Evolutionary conservation across 1,140 invertebrate species (phyloP).

Genomic region (Drosophila suzukii): DNA sequence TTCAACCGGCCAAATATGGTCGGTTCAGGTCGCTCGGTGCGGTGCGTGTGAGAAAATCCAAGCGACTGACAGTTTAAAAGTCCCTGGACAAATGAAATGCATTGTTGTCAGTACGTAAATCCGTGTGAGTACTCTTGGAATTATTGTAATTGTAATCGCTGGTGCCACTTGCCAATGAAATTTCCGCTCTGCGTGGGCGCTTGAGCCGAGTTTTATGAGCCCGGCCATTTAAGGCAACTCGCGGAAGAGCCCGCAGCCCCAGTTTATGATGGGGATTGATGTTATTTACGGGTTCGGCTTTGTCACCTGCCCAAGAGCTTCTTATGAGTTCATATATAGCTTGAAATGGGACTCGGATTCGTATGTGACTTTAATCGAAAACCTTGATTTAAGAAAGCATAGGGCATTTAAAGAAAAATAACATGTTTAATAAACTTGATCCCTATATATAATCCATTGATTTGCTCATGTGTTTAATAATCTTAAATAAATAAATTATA

Average conservation of each 20-base stretch:
- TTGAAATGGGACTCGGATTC: neutral
- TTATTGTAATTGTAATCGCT: slow-evolving; percentile 54
- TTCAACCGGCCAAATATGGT: slow-evolving; percentile 77
- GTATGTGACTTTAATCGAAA: no score
- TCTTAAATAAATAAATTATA: no score
- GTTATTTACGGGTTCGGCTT: slow-evolving; percentile 13
- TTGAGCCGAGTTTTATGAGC: slow-evolving; percentile 37
- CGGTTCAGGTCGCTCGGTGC: slow-evolving; percentile 21
- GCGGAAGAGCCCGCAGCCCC: slow-evolving; percentile 40
- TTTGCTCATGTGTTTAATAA: no score
- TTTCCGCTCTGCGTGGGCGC: slow-evolving; percentile 33
- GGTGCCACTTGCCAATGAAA: slow-evolving; percentile 54
- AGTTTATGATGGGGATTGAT: slow-evolving; percentile 32
- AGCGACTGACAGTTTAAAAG: slow-evolving; percentile 47
- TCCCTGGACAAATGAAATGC: slow-evolving; percentile 68
- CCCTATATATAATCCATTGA: no score
- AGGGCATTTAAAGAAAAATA: no score
- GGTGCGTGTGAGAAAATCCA: slow-evolving; percentile 60
- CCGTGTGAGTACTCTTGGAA: slow-evolving; percentile 52
- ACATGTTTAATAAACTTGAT: neutral
- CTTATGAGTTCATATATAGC: slow-evolving; percentile 14
- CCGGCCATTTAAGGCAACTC: slow-evolving; percentile 41
- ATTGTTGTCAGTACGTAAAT: slow-evolving; percentile 46
- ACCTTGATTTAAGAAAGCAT: no score
- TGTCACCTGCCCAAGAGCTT: slow-evolving; percentile 24